Percentiles rank a stretch among this genome's conserved stretches.
Evolutionary conservation across 2,888 invertebrate species (phyloP).

Genomic region (Alviniconcha strummeri): DNA sequence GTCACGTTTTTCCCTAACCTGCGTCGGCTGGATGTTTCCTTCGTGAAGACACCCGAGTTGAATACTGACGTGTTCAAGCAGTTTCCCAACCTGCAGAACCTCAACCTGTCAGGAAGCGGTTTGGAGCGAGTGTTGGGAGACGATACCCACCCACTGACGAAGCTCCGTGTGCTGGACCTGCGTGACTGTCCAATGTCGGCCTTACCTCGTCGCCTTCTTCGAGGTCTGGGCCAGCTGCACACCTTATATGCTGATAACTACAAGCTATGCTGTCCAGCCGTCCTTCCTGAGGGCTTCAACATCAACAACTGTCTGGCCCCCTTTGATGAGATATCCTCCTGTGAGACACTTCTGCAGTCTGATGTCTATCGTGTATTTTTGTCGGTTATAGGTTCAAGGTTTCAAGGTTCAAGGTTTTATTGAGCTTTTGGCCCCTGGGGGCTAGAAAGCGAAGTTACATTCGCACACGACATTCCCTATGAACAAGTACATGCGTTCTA

Average conservation of each 20-base stretch:
- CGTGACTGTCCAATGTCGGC: background rate
- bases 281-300: background rate
- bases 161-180: background rate
- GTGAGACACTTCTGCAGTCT: background rate
- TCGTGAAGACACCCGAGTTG: background rate
- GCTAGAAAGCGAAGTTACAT: too few relatives aligned
- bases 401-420: too few relatives aligned
- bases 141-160: too few relatives aligned
- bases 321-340: slow-evolving; percentile 1
- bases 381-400: background rate
- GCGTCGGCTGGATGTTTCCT: background rate
- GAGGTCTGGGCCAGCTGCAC: background rate
- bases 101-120: too few relatives aligned
- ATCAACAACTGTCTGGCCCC: background rate
- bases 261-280: background rate
- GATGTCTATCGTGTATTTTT: background rate
- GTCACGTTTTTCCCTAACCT: too few relatives aligned
- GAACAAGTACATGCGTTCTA: too few relatives aligned
- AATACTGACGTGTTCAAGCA: background rate
- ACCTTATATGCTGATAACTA: background rate
- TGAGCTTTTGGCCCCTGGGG: too few relatives aligned
- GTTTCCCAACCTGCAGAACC: too few relatives aligned
- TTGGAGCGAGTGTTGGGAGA: too few relatives aligned
- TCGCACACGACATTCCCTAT: too few relatives aligned
- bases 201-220: background rate